Conservation (phyloP, 2,797 vertebrate genomes). For the Fistularia tabacaria region DNA sequence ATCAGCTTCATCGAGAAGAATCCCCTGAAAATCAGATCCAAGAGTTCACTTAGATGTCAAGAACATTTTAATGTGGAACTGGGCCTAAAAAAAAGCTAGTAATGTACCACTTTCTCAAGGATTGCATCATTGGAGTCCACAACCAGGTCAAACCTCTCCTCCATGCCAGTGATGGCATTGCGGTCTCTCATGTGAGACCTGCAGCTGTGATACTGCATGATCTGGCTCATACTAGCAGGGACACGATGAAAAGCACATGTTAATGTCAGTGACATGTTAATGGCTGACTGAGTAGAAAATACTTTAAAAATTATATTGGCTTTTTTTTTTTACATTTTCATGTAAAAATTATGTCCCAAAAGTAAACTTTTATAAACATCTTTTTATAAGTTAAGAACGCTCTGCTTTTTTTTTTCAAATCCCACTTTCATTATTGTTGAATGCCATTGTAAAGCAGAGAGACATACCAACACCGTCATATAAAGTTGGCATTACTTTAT, state of each 20-base stretch:
- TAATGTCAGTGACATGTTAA: background rate
- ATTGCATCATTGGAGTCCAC: slow-evolving; percentile 92
- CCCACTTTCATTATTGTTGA: no score
- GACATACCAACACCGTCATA: no score
- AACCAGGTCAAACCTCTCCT: slow-evolving; percentile 91
- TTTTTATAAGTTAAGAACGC: no score
- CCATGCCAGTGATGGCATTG: slow-evolving; percentile 82
- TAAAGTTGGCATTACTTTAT: no score
- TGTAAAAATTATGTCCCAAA: no score
- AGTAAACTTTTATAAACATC: no score
- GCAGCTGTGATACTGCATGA: slow-evolving; percentile 94
- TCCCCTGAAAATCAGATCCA: slow-evolving; percentile 75
- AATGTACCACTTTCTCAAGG: slow-evolving; percentile 90
- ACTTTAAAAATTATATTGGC: no score
- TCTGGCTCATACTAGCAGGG: slow-evolving; percentile 84
- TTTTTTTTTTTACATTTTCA: no score
- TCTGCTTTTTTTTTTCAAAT: no score
- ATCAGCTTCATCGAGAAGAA: slow-evolving; percentile 89
- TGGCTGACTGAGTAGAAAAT: no score
- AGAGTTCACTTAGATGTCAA: slow-evolving; percentile 3
- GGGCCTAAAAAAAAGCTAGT: background rate
- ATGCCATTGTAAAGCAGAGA: no score
- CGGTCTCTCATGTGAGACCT: slow-evolving; percentile 79
- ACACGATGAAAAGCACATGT: slow-evolving; percentile 1
- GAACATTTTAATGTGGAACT: background rate